Conservation (phyloP, 2,888 invertebrate species). For the Dyspetes luteomarginatus region DNA sequence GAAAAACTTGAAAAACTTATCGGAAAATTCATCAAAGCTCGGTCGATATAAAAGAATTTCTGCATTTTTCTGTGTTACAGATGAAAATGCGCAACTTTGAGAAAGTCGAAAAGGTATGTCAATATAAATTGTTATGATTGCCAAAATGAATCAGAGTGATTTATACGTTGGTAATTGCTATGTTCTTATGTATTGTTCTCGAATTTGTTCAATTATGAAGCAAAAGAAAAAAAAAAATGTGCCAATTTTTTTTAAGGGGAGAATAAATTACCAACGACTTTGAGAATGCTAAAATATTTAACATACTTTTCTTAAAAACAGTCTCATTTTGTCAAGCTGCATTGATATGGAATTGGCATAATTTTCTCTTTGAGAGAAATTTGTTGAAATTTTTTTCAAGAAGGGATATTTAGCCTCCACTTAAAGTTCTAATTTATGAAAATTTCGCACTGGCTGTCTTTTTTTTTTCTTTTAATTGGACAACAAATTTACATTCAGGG, state of each 20-base stretch:
- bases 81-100: constrained; percentile 99
- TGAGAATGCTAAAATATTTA: too few species aligned
- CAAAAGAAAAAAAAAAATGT: constrained; percentile 39
- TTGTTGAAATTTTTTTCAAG: too few species aligned
- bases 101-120: constrained; percentile 98
- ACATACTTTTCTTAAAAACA: too few species aligned
- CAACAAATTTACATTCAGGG: constrained; percentile 62
- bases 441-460: constrained; percentile 6
- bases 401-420: too few species aligned
- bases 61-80: constrained; percentile 86
- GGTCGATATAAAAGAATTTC: background rate
- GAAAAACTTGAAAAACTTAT: background rate
- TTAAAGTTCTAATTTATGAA: background rate
- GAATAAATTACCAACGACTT: too few species aligned
- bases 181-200: constrained; percentile 59
- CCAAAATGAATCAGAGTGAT: constrained; percentile 71
- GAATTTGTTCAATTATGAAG: constrained; percentile 69
- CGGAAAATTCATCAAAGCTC: background rate
- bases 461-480: constrained; percentile 71
- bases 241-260: too few species aligned
- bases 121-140: constrained; percentile 72
- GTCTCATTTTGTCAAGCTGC: too few species aligned
- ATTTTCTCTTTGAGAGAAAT: too few species aligned
- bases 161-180: constrained; percentile 63
- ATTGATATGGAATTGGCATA: too few species aligned